Percentiles rank a stretch among this genome's conserved stretches.
These are phyloP conservation scores for Hypercompe scribonia DNA, from an alignment of 2,888 invertebrate genomes.

Conservation along the genomic window DNA sequence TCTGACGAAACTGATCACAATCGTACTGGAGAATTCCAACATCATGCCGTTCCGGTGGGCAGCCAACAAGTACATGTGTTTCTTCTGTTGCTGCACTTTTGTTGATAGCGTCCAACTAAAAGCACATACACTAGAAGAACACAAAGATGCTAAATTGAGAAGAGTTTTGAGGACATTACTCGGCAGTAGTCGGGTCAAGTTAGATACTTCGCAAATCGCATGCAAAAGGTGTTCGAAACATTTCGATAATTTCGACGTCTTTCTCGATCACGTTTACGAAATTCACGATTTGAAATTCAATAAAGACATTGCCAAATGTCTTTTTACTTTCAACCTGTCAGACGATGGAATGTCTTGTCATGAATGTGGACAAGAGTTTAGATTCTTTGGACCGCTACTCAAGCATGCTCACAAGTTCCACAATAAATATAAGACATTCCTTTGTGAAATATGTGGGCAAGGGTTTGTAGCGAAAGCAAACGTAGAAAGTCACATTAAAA, in stretches of 20 bases:
- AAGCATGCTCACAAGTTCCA: slow-evolving; percentile 65
- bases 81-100: slow-evolving; percentile 62
- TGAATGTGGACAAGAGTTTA: slow-evolving; percentile 63
- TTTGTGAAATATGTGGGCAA: slow-evolving; percentile 74
- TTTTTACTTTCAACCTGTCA: slow-evolving; percentile 62
- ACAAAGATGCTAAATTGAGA: slow-evolving; percentile 55
- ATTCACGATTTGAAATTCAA: slow-evolving; percentile 59
- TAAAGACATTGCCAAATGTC: slow-evolving; percentile 44
- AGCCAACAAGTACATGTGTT: slow-evolving; percentile 63
- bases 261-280: slow-evolving; percentile 53
- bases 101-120: slow-evolving; percentile 53
- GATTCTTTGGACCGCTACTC: slow-evolving; percentile 65
- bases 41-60: slow-evolving; percentile 66
- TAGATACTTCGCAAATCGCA: slow-evolving; percentile 59
- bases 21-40: slow-evolving; percentile 60
- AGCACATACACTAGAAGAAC: slow-evolving; percentile 59
- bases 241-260: slow-evolving; percentile 52
- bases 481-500: slow-evolving; percentile 66
- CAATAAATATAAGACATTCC: slow-evolving; percentile 57
- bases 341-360: slow-evolving; percentile 63
- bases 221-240: slow-evolving; percentile 60
- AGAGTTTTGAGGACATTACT: slow-evolving; percentile 52
- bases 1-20: slow-evolving; percentile 47
- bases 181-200: slow-evolving; percentile 56
- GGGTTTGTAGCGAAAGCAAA: slow-evolving; percentile 67